These are phyloP conservation scores for Dicyrtomina minuta DNA, from an alignment of 2,888 invertebrate genomes.

Conservation along the genomic window DNA sequence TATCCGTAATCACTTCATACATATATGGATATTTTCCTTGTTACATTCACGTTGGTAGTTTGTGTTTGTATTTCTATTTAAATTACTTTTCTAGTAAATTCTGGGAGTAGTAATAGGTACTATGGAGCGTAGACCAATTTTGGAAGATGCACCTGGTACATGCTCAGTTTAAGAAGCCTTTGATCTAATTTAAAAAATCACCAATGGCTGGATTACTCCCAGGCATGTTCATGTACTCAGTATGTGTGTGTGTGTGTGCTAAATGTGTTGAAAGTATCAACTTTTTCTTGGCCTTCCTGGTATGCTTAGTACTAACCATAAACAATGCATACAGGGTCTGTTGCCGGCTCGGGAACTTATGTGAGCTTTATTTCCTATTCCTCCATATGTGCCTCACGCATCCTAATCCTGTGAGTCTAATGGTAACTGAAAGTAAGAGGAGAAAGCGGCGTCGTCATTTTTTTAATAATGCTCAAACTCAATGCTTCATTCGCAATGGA, in stretches of 20 bases:
- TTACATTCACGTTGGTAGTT: too few relatives aligned
- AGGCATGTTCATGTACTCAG: background rate
- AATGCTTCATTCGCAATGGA: too few relatives aligned
- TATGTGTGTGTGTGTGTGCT: background rate
- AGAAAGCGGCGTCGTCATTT: too few relatives aligned
- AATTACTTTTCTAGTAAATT: too few relatives aligned
- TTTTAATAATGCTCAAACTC: too few relatives aligned
- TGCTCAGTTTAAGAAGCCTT: background rate
- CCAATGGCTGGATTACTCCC: background rate
- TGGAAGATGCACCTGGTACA: background rate
- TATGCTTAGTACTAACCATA: background rate
- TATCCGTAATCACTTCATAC: too few relatives aligned
- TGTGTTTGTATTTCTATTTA: too few relatives aligned
- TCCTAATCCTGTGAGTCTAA: background rate
- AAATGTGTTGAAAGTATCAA: background rate
- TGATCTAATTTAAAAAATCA: conserved; percentile 17
- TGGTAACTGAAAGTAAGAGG: too few relatives aligned
- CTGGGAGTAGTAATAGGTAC: background rate
- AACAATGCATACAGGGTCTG: background rate
- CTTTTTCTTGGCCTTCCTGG: background rate
- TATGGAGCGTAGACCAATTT: background rate
- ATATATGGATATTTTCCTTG: too few relatives aligned
- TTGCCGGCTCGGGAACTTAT: background rate
- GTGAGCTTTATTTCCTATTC: background rate
- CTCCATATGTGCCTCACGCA: background rate